Conservation (phyloP, 2,113 vertebrate genomes). For the Chloropsis cyanopogon region DNA sequence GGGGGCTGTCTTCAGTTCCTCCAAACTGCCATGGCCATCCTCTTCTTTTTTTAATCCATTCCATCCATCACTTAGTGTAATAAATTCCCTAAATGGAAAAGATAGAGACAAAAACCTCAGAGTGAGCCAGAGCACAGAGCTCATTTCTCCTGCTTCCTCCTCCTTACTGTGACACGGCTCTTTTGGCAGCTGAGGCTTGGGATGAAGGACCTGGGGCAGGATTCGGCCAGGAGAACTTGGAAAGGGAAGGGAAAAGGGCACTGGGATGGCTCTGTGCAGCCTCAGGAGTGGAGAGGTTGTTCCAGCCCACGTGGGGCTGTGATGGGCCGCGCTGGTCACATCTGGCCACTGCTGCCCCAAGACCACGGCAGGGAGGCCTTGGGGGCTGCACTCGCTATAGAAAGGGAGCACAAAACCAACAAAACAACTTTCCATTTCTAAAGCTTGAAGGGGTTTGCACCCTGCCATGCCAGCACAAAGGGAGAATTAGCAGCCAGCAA, state of each 20-base stretch:
- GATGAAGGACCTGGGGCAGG: background rate
- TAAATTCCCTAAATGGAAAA: conserved; percentile 7
- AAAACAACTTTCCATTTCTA: conserved; percentile 53
- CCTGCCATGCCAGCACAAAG: conserved; percentile 21
- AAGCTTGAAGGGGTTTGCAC: background rate
- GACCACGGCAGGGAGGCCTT: background rate
- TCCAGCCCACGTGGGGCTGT: background rate
- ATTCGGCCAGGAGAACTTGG: fast-evolving
- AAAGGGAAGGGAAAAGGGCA: background rate
- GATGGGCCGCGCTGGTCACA: background rate
- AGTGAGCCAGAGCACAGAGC: background rate
- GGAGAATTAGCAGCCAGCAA: conserved; percentile 30
- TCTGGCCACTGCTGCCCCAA: background rate
- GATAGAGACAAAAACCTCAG: background rate
- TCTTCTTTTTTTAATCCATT: background rate
- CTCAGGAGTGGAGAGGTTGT: background rate
- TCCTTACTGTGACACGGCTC: background rate
- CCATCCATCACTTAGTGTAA: background rate
- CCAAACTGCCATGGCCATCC: background rate
- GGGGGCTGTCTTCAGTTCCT: background rate
- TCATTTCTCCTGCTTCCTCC: background rate
- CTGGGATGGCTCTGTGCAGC: background rate
- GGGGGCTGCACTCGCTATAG: background rate
- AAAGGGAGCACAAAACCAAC: conserved; percentile 4
- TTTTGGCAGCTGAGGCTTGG: background rate